Conservation (phyloP, 2,113 vertebrate genomes). For the Vireo altiloquus region DNA sequence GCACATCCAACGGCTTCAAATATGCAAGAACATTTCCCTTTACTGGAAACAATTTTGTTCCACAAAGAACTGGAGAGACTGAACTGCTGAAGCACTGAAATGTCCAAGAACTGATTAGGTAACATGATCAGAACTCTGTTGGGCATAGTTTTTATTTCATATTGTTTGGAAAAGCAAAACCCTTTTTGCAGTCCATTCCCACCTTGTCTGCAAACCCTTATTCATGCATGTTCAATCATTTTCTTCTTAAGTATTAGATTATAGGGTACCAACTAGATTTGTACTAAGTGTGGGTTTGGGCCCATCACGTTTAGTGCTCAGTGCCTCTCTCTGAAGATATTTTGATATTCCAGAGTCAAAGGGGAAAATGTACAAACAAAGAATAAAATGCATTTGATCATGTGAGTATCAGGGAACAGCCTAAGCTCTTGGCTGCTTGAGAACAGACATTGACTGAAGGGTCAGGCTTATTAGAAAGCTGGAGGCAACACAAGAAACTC, state of each 20-base stretch:
- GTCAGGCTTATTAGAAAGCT: neutral
- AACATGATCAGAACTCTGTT: neutral
- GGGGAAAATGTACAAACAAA: neutral
- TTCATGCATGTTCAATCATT: neutral
- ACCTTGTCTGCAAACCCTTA: neutral
- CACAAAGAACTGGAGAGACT: neutral
- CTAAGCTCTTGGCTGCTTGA: neutral
- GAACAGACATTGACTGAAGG: neutral
- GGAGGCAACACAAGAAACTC: neutral
- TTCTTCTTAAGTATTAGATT: neutral
- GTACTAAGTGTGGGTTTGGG: neutral
- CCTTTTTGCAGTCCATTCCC: neutral
- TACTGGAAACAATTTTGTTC: neutral
- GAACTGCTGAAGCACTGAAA: neutral
- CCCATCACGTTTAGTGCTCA: neutral
- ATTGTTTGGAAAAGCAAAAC: neutral
- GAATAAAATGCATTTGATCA: neutral
- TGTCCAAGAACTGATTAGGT: neutral
- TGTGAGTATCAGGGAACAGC: neutral
- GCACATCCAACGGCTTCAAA: neutral
- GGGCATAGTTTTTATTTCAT: neutral
- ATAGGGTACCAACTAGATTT: neutral
- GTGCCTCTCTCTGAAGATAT: neutral
- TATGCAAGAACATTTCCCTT: neutral
- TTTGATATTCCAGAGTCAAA: neutral